Base-by-base conservation (phyloP, 2,888 invertebrate species). In the Drosophila emarginata region DNA sequence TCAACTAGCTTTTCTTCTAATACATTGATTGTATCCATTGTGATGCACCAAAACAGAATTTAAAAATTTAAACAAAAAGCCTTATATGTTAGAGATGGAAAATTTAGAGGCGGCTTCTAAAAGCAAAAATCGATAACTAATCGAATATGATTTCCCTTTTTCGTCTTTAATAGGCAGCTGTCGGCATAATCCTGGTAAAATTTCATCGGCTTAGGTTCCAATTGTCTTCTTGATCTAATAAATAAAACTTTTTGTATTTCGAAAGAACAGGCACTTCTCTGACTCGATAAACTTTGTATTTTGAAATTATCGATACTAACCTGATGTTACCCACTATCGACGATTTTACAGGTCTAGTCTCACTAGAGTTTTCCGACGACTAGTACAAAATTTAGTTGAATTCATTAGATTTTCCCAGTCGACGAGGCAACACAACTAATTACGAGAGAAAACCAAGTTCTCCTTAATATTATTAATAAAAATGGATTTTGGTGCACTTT, bases 401-500 rank as follows among this genome's bases (percentile, higher is more conserved):
- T 12, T 45, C 7, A 12, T 21, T 14, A 21, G 21, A 45, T 45
- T 21, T 45, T 45, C 21, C 45, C n/a, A 45, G 45, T 15, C 45
- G 11, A 45, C 45, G 45, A 45, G 45, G 18, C 21, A 45, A 15
- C 37, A 45, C 45, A 18, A 45, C 45, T 21, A 21, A 12, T 21
- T 21, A 21, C 45, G 12, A 12, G 18, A 45, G 11, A 5, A 45
- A 45, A 11, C 21, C 3, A 45, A 11, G 12, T 21, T 11, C 18
- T 15, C 1, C 2, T 4, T 2, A 12, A 36, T 18, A 9, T 54
- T 12, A 28, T 52, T 6, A 54, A 54, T n/a, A 54, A 12, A 6
- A 65, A 91, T 95, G 95, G 94, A 95, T 93, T 95, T 95, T 82
- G 93, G 93, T 53, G 92, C 93, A 11, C 80, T 95, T 59, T 84